Evolutionary conservation across 2,113 vertebrate species (phyloP).

Genomic region (Centropristis striata): DNA sequence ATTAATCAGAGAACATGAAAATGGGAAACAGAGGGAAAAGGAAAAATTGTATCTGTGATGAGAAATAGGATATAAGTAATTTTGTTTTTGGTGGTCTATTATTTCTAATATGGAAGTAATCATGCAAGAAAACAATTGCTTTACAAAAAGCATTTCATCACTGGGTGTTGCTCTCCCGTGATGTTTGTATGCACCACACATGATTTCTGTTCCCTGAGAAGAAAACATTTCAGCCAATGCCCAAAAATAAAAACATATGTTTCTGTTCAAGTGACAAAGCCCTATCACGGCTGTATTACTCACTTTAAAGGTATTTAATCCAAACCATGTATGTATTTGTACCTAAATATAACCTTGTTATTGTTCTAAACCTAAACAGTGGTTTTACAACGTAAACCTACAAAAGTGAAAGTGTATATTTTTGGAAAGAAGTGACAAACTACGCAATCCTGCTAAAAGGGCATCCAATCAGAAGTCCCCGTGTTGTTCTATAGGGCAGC

Average conservation of each 20-base stretch:
- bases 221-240: background rate
- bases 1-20: conserved; percentile 2
- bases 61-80: conserved; percentile 34
- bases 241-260: background rate
- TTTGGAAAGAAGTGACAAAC: background rate
- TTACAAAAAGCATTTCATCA: background rate
- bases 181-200: background rate
- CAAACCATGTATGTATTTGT: too few relatives aligned
- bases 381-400: too few relatives aligned
- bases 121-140: background rate
- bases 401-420: background rate
- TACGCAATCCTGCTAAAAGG: background rate
- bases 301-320: too few relatives aligned
- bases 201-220: background rate
- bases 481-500: background rate
- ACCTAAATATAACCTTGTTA: too few relatives aligned
- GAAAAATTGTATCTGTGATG: conserved; percentile 19
- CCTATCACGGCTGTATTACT: background rate
- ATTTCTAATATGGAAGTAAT: conserved; percentile 24
- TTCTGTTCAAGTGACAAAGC: background rate
- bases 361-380: too few relatives aligned
- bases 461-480: background rate
- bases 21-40: background rate
- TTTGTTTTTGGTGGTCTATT: conserved; percentile 32
- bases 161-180: background rate